A percentile compares a stretch with the other conserved stretches of the same genome.
Evolutionary conservation across 2,888 invertebrate genomes (phyloP).

Genomic region (Lymantria dispar): DNA sequence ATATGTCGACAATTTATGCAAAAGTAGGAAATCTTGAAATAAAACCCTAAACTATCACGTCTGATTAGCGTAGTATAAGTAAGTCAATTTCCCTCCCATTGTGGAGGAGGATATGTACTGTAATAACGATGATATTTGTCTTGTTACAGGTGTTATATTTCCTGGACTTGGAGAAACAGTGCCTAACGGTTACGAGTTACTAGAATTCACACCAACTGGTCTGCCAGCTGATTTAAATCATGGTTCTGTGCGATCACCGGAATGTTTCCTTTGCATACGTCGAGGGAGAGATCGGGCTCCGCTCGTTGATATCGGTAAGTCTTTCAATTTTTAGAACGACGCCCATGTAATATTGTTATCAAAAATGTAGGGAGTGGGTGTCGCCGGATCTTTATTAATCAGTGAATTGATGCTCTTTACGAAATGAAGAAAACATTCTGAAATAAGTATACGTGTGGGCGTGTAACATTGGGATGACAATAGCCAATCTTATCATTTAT

Average conservation of each 20-base stretch:
- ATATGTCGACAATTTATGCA: too few species aligned
- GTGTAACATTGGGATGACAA: background rate
- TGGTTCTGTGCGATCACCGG: slow-evolving; percentile 96
- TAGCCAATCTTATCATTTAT: background rate
- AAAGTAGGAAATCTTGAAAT: too few species aligned
- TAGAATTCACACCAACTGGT: slow-evolving; percentile 92
- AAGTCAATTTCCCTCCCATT: too few species aligned
- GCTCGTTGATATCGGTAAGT: slow-evolving; percentile 96
- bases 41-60: too few species aligned
- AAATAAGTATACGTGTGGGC: background rate
- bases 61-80: too few species aligned
- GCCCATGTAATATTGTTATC: background rate
- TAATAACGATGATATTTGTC: background rate
- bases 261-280: slow-evolving; percentile 95
- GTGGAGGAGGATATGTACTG: too few species aligned
- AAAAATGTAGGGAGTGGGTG: too few species aligned
- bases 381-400: background rate
- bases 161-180: slow-evolving; percentile 93
- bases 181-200: slow-evolving; percentile 89
- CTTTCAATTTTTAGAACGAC: background rate
- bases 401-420: background rate
- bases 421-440: background rate
- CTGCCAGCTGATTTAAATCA: slow-evolving; percentile 97
- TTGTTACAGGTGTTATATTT: slow-evolving; percentile 82
- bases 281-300: slow-evolving; percentile 97